Percentiles rank a stretch among this genome's conserved stretches.
Evolutionary conservation across 2,888 invertebrate species (phyloP).

Genomic region (Eristalis pertinax): DNA sequence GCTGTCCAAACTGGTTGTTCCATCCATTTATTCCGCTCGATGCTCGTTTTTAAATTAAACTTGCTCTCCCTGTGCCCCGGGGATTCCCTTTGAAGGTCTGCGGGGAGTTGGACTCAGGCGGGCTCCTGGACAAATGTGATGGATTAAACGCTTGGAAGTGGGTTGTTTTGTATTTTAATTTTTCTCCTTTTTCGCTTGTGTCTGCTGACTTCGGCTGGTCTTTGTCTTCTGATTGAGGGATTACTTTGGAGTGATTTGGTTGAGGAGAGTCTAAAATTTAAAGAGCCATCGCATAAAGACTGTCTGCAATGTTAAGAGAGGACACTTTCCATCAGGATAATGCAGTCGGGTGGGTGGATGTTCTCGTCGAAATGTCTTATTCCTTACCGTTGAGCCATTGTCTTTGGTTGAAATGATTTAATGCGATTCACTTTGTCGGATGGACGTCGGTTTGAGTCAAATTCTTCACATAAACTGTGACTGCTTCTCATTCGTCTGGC

Average conservation of each 20-base stretch:
- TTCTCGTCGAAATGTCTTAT: not conserved
- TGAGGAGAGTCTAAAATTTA: not conserved
- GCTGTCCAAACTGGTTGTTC: conserved; percentile 15
- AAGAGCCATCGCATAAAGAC: not conserved
- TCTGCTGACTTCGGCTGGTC: not conserved
- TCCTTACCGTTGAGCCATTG: not conserved
- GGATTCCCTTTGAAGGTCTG: conserved; percentile 29
- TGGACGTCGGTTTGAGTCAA: not conserved
- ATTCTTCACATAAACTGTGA: not conserved
- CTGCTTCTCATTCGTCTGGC: not conserved
- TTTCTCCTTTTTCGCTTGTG: not conserved
- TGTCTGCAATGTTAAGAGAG: not conserved
- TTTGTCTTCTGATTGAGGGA: not conserved
- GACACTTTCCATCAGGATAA: not conserved
- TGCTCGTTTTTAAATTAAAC: conserved; percentile 38
- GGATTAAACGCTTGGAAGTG: conserved; percentile 32
- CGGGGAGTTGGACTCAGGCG: not conserved
- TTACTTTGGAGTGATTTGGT: not conserved
- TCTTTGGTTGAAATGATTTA: not conserved
- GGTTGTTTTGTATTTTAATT: not conserved
- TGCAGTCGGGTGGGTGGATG: not conserved
- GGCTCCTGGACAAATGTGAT: conserved; percentile 14
- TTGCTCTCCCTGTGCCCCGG: conserved; percentile 18
- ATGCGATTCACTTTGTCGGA: not conserved
- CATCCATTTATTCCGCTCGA: conserved; percentile 11